Percentiles rank a stretch among this genome's conserved stretches.
phyloP scores from a whole-genome alignment of 2,888 invertebrate genomes.

The Rotaria magnacalcarata region DNA sequence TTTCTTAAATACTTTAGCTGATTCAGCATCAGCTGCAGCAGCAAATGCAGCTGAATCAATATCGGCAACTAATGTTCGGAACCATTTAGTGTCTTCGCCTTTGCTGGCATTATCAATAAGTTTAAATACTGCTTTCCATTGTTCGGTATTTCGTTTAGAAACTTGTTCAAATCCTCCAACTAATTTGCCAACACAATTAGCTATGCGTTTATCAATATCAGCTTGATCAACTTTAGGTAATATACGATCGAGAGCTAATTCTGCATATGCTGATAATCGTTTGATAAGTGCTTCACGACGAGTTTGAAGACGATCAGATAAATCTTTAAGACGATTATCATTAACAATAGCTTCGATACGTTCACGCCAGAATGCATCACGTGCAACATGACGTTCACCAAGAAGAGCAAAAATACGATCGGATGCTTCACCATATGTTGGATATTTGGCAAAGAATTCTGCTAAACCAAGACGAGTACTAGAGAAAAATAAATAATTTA shows the following conservation, averaged over 20 bases:
- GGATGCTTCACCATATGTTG: neutral
- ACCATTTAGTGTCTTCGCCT: slow-evolving; percentile 26
- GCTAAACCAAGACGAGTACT: slow-evolving; percentile 1
- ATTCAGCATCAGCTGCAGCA: neutral
- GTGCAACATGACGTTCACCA: neutral
- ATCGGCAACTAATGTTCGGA: slow-evolving; percentile 6
- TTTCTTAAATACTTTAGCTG: neutral
- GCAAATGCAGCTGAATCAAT: slow-evolving; percentile 25
- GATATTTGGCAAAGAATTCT: slow-evolving; percentile 22
- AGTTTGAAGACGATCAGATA: neutral
- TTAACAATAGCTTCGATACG: neutral
- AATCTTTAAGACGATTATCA: neutral
- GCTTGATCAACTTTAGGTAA: slow-evolving; percentile 10
- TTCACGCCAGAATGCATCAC: neutral
- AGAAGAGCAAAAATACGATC: neutral
- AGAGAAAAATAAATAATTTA: neutral
- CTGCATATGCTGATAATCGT: neutral
- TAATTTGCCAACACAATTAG: neutral
- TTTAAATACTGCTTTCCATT: slow-evolving; percentile 23
- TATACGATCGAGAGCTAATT: neutral
- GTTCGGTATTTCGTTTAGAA: neutral
- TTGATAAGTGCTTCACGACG: neutral
- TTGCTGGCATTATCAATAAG: neutral
- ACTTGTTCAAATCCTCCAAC: neutral
- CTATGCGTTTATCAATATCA: neutral